Evolutionary conservation across 2,113 vertebrate species (phyloP).

Genomic region (Aspidoscelis tigris): DNA sequence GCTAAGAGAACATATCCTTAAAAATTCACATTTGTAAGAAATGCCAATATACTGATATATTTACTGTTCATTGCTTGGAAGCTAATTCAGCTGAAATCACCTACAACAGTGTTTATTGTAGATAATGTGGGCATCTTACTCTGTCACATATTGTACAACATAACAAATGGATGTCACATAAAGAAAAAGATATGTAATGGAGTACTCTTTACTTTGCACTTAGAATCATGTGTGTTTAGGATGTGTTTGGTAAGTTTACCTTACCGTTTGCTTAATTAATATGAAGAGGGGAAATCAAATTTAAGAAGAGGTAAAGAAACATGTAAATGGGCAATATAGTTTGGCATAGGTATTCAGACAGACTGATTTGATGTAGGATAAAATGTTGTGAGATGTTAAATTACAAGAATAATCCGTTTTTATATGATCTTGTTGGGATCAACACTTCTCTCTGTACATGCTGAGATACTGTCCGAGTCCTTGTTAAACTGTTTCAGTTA

Average conservation of each 20-base stretch:
- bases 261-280: neutral
- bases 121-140: too few relatives aligned
- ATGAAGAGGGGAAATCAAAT: too few relatives aligned
- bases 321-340: neutral
- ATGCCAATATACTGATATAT: neutral
- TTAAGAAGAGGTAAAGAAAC: neutral
- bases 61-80: neutral
- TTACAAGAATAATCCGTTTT: neutral
- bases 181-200: neutral
- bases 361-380: neutral
- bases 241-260: neutral
- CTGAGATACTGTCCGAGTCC: neutral
- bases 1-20: neutral
- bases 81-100: neutral
- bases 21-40: neutral
- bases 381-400: neutral
- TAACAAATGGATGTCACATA: too few relatives aligned
- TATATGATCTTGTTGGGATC: neutral
- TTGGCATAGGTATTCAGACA: constrained; percentile 25
- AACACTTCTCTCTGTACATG: neutral
- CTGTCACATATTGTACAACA: neutral
- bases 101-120: neutral
- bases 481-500: constrained; percentile 24
- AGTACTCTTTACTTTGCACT: too few relatives aligned
- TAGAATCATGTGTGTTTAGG: neutral